Evolutionary conservation across 2,797 vertebrate species (phyloP).

Genomic region (Morus bassanus): DNA sequence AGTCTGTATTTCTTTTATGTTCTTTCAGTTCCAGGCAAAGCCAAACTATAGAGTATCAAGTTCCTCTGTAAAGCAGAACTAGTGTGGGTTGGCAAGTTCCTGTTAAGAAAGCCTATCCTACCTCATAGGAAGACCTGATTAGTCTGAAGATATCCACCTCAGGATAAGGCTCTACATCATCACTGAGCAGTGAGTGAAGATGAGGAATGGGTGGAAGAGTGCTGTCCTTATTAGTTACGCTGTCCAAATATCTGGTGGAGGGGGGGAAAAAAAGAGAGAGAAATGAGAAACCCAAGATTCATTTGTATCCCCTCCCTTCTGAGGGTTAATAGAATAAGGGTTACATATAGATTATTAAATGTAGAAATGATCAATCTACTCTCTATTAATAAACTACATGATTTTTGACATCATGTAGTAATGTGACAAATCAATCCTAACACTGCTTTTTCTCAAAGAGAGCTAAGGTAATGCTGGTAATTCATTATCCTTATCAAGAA

Average conservation of each 20-base stretch:
- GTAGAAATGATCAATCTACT: background rate
- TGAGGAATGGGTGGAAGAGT: slow-evolving; percentile 96
- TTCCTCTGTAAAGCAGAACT: background rate
- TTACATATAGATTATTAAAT: background rate
- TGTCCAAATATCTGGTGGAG: slow-evolving; percentile 90
- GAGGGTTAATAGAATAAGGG: background rate
- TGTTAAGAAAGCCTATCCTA: slow-evolving; percentile 45
- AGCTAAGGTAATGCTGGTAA: background rate
- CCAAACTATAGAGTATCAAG: background rate
- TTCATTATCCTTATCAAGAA: background rate
- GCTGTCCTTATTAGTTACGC: slow-evolving; percentile 96
- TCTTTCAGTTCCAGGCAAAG: background rate
- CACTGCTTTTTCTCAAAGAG: background rate
- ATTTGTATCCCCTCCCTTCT: background rate
- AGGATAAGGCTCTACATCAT: slow-evolving; percentile 91
- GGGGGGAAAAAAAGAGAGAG: background rate
- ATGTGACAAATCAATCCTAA: background rate
- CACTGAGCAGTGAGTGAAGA: slow-evolving; percentile 93
- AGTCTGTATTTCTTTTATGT: background rate
- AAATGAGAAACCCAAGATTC: background rate
- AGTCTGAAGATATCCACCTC: slow-evolving; percentile 98
- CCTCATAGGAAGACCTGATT: slow-evolving; percentile 93
- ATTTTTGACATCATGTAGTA: background rate
- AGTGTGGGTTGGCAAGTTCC: background rate
- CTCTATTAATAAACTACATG: background rate